Base-by-base conservation (phyloP, 2,888 invertebrate genomes). In the Epirrhoe alternata region DNA sequence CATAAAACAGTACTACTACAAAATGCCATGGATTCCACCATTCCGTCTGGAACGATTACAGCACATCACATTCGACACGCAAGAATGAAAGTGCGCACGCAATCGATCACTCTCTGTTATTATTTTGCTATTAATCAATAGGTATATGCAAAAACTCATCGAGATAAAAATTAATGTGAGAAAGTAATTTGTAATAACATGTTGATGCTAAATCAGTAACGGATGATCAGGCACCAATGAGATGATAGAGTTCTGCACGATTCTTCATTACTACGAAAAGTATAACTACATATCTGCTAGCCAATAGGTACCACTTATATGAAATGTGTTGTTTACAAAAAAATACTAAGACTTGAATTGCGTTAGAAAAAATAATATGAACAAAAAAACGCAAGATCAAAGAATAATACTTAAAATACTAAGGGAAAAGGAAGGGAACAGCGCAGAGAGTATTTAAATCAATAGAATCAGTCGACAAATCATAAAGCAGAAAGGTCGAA, bases 401-500 rank as follows among this genome's bases (percentile, higher is more conserved):
- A 8, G 31, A 8, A 33, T 50, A 12, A 42, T 5, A n/a, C 31
- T 47, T 30, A 45, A 42, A 59, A 51, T 56, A 56, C 52, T 38
- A 42, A 63, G 10, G 42, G 53, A 68, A 67, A 64, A 70, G 56
- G 64, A 76, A 71, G 71, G 38, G 24, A 6, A 5, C 16, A 50
- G 7, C 50, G 24, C 14, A 3, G 49, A 75, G 70, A 79, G 74
- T 74, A 71, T 66, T 12, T 42, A 62, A 79, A 86, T 85, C 86
- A 83, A 86, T 84, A 83, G 77, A 78, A 79, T 83, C 80, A 79
- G 78, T 78, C 81, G 82, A 85, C 83, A 87, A 87, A 87, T 90
- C 86, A 87, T 86, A 90, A 85, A 79, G 76, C 79, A 74, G 79
- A 83, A 82, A 86, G 84, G 85, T 83, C 83, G 85, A 74, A 83